These are phyloP conservation scores for Julus scandinavius DNA, from an alignment of 2,888 invertebrate species.

Conservation along the genomic window DNA sequence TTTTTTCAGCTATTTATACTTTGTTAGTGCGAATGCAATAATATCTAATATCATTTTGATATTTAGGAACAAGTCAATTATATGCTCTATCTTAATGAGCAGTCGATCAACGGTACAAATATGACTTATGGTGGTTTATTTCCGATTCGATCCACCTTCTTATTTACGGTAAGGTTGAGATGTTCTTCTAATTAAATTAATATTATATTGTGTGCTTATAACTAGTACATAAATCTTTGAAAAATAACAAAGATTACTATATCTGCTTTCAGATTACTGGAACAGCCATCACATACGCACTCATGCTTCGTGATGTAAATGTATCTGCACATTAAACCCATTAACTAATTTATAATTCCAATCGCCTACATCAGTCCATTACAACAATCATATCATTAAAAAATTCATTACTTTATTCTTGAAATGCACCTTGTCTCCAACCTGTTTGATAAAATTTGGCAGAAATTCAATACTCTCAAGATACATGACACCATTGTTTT, in stretches of 20 bases:
- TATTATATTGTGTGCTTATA: too few species aligned
- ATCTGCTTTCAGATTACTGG: background rate
- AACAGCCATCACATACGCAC: background rate
- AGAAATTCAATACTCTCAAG: too few species aligned
- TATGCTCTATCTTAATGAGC: background rate
- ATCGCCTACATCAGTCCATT: too few species aligned
- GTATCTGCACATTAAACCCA: background rate
- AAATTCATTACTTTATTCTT: too few species aligned
- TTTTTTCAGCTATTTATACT: too few species aligned
- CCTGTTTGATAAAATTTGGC: too few species aligned
- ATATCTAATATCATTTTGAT: background rate
- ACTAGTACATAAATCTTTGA: too few species aligned
- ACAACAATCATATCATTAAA: too few species aligned
- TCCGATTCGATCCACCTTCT: background rate
- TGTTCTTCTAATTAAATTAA: background rate
- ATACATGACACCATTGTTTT: too few species aligned
- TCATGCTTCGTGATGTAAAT: background rate
- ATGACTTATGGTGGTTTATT: background rate
- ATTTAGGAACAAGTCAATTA: background rate
- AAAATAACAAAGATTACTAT: background rate
- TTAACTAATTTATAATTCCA: too few species aligned
- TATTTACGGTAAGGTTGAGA: background rate
- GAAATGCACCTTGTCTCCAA: too few species aligned
- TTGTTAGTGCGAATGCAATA: too few species aligned
- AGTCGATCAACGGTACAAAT: background rate